Evolutionary conservation across 2,888 invertebrate species (phyloP).

Genomic region (Xanthia togata): DNA sequence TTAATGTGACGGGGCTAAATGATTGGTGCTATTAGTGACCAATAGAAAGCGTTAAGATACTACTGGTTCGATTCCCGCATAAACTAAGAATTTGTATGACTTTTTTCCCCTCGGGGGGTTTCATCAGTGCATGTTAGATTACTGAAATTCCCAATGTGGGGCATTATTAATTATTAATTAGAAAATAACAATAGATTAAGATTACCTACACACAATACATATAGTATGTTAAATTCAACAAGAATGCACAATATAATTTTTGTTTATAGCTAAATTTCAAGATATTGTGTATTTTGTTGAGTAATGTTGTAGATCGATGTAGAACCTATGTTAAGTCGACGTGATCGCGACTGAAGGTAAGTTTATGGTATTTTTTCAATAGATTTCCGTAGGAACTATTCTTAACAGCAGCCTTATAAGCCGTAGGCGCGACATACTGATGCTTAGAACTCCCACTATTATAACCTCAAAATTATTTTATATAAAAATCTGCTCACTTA

Average conservation of each 20-base stretch:
- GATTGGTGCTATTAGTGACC: neutral
- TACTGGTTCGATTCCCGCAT: neutral
- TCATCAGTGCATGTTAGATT: neutral
- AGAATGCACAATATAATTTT: conserved; percentile 1
- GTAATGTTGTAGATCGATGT: conserved; percentile 7
- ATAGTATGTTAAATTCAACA: no score
- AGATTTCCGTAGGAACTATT: neutral
- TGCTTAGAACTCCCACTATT: neutral
- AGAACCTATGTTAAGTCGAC: neutral
- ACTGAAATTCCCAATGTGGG: neutral
- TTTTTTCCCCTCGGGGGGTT: neutral
- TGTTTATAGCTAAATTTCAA: neutral
- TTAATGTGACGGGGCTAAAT: neutral
- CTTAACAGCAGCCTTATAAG: neutral
- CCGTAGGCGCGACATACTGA: conserved; percentile 1
- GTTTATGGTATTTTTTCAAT: neutral
- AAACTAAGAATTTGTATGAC: no score
- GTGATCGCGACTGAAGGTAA: conserved; percentile 28
- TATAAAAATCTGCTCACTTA: conserved; percentile 13
- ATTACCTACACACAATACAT: conserved; percentile 21
- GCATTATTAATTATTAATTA: neutral
- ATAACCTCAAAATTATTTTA: neutral
- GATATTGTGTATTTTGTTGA: conserved; percentile 8
- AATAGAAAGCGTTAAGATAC: neutral
- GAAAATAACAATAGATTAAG: no score